phyloP scores from a whole-genome alignment of 2,797 vertebrate species.

The Phoeniculus purpureus region DNA sequence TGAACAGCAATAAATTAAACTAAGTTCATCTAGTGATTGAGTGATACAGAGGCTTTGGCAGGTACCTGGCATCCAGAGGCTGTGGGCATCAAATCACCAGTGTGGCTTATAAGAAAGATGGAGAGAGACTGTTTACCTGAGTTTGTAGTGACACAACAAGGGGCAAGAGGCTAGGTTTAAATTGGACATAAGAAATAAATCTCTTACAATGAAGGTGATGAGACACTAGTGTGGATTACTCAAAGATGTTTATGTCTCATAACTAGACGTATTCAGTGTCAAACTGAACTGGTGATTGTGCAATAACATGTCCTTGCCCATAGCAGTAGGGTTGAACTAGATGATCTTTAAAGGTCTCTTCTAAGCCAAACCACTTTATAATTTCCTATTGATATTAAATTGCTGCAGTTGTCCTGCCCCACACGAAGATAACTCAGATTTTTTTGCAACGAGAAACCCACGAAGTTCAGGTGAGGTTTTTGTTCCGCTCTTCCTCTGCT shows the following conservation, averaged over 20 bases:
- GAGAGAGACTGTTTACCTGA: not conserved
- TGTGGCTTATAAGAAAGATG: not conserved
- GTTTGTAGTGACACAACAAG: not conserved
- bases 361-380: not conserved
- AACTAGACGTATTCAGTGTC: not conserved
- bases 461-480: not conserved
- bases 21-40: not conserved
- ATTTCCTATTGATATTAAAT: not conserved
- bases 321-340: not conserved
- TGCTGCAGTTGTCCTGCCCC: not conserved
- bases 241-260: not conserved
- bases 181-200: not conserved
- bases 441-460: not conserved
- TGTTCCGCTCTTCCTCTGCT: not conserved
- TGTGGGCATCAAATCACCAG: not conserved
- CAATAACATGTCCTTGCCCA: not conserved
- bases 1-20: not conserved
- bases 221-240: not conserved
- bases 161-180: not conserved
- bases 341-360: not conserved
- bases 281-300: not conserved
- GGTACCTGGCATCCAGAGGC: not conserved
- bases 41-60: not conserved
- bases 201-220: not conserved
- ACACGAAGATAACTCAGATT: not conserved